phyloP scores from a whole-genome alignment of 2,113 vertebrate genomes.

The Cricetomys ansorgei region DNA sequence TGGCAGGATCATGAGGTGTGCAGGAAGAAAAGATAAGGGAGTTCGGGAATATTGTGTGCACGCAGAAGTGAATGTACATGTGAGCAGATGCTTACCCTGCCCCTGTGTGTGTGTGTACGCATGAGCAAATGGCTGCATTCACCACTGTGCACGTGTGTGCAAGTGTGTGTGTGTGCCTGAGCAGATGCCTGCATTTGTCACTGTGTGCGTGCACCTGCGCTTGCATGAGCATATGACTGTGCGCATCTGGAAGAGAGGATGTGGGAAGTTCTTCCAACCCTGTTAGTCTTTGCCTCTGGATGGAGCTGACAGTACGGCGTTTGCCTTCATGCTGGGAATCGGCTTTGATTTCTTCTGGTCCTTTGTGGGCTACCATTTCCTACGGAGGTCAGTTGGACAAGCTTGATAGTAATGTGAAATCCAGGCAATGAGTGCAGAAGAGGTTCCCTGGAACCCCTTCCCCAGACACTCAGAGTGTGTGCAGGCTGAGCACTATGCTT shows the following conservation, averaged over 20 bases:
- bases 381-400: constrained; percentile 26
- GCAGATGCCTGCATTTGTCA: no score
- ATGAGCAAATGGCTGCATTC: background rate
- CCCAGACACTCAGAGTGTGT: background rate
- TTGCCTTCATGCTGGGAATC: accelerated
- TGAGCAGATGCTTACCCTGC: background rate
- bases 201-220: accelerated
- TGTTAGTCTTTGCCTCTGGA: accelerated
- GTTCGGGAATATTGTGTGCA: background rate
- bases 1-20: no score
- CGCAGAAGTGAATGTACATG: background rate
- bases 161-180: background rate
- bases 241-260: background rate
- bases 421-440: constrained; percentile 2
- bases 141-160: accelerated
- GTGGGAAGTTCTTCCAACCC: no score
- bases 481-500: background rate
- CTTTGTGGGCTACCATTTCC: background rate
- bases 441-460: background rate
- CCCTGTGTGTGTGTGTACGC: background rate
- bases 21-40: accelerated
- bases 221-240: background rate
- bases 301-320: background rate
- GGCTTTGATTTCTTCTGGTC: background rate
- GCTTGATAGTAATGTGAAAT: constrained; percentile 63